Evolutionary conservation across 2,797 vertebrate genomes (phyloP).

Genomic region (Phrynocephalus guinanensis): DNA sequence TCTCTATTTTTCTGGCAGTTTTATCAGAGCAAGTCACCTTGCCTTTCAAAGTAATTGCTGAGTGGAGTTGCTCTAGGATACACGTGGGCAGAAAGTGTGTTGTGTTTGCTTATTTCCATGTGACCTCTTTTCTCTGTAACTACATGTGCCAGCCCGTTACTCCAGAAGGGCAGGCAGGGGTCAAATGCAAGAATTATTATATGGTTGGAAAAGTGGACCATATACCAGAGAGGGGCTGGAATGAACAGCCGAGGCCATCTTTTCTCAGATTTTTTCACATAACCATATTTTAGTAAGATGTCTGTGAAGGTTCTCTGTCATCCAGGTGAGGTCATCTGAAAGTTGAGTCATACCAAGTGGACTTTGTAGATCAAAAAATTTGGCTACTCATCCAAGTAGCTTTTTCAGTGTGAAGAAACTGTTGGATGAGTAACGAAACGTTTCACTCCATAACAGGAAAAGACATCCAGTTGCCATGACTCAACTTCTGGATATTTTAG

Average conservation of each 20-base stretch:
- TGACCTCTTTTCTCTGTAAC: conserved; percentile 13
- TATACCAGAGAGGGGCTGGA: neutral
- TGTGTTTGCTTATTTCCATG: conserved; percentile 7
- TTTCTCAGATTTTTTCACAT: neutral
- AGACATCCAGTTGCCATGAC: too few species aligned
- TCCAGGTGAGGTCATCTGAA: too few species aligned
- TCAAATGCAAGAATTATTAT: neutral
- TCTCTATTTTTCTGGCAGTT: conserved; percentile 30
- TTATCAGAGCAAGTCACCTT: conserved; percentile 11
- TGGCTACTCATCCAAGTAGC: too few species aligned
- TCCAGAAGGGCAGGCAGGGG: neutral
- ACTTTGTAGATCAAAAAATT: too few species aligned
- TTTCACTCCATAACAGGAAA: too few species aligned
- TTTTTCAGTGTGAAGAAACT: too few species aligned
- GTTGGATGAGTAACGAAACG: too few species aligned
- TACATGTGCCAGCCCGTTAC: neutral
- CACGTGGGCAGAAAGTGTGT: neutral
- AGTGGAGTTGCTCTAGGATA: neutral
- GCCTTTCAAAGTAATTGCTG: conserved; percentile 8
- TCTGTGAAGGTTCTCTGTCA: too few species aligned
- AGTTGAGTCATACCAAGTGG: too few species aligned
- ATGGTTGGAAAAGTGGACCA: neutral
- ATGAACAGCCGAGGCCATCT: neutral
- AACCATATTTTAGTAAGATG: neutral
- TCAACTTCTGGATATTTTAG: neutral